Evolutionary conservation across 2,888 invertebrate genomes (phyloP), one percentile per base, ranked within the genome.

Genomic region (Melanargia galathea): DNA sequence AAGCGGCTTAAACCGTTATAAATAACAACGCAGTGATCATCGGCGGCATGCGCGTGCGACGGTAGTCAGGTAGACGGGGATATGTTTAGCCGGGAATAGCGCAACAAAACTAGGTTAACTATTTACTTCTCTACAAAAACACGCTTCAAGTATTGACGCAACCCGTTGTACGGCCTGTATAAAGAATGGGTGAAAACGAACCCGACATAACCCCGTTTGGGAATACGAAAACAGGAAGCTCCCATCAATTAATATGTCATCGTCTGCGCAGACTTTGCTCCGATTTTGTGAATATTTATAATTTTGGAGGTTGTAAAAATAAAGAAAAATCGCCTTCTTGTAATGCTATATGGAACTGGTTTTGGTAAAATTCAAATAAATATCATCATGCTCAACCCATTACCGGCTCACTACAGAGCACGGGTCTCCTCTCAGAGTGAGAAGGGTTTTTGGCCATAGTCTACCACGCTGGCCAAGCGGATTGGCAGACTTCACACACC

Each of bases 31-130:
- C 49, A 46, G 63, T 59, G 67, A 65, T 64, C 64, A 71, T 66
- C 75, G 70, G 71, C 68, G 75, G 66, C 65, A 71, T 71, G 65
- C 70, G 69, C 76, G 74, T 77, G 79, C 77, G 79, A 69, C 71
- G 72, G 73, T 73, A 76, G 84, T 80, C 89, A 89, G 88, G 89
- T 89, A 86, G 79, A 77, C 71, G 70, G 71, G 70, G 63, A 61
- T 80, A 80, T 74, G 77, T 77, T 75, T 80, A 80, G 79, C 72
- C 66, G 66, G 73, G 71, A 81, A 78, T 76, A 74, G 69, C 70
- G 65, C 65, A 64, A 67, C 61, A 80, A 82, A 90, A 82, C 81
- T 90, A 82, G 90, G 90, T 90, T 90, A 90, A 87, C 89, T 89
- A 88, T 89, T 87, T 80, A 80, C 82, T 30, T 6, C 81, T 79